Conservation (phyloP, 2,888 invertebrate genomes). For the Lamellibrachia satsuma region DNA sequence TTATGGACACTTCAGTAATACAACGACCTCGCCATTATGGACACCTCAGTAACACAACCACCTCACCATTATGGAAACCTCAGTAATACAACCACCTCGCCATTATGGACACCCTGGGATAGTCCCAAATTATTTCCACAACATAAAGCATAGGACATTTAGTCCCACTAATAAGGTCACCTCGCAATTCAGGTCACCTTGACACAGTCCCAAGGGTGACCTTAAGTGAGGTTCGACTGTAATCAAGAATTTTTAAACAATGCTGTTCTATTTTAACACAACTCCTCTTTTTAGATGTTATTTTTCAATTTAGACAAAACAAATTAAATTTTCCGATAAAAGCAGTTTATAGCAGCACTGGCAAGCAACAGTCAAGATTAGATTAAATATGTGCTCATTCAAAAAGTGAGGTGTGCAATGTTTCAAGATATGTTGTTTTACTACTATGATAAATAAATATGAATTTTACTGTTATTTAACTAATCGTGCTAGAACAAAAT, state of each 20-base stretch:
- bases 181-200: no score
- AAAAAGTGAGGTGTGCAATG: neutral
- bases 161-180: no score
- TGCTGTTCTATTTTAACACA: neutral
- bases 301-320: neutral
- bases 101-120: no score
- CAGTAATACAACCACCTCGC: no score
- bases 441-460: neutral
- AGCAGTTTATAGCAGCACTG: neutral
- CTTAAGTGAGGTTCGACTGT: no score
- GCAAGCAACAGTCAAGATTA: neutral
- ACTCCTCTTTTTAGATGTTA: neutral
- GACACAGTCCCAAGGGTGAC: no score
- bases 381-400: neutral
- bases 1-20: no score
- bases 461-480: neutral
- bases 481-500: neutral
- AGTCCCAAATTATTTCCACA: no score
- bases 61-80: no score
- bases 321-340: neutral
- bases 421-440: neutral
- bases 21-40: no score
- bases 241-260: neutral
- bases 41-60: no score
- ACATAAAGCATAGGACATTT: no score